Evolutionary conservation across 1,140 invertebrate species (phyloP), one percentile per base, ranked within the genome.

Genomic region (Dendroctonus valens): DNA sequence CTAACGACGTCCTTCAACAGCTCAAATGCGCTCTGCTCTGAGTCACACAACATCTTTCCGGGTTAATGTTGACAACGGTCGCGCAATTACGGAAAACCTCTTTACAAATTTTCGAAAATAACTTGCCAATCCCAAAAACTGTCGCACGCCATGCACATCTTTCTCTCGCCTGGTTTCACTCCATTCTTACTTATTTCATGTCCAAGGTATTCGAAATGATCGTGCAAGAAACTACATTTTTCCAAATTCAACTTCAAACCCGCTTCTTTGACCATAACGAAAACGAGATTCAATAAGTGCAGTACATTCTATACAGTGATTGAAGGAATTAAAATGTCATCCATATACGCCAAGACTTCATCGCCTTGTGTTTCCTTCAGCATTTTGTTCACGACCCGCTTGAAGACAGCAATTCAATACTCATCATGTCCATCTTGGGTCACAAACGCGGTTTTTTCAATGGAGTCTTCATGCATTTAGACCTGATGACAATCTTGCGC

Each of bases 331-430:
- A 72, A 66, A 6, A 72, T 69, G 52, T 74, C 67, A 66, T 75
- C 74, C 39, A 77, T 59, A 64, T 64, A 70, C 8, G 52, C 58
- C 14, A 76, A 57, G 14, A 59, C 58, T 37, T 15, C 41, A 7
- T 41, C 15, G 52, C 41, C 11, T 41, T 48, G 12, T 5, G 79
- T 57, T 6, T 73, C 57, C 8, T 44, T 53, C 42, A 79, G 72
- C 39, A 80, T 70, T 7, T 64, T 64, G 57, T 79, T 77, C 4
- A 83, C 77, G 6, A 78, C 65, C 41, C 74, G 55, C 64, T 81
- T 76, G 65, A 83, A 83, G 2, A 76, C 72, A 7, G 76, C 65
- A 0, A 81, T 76, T 0, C 77, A 70, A 70, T 79, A 83, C 63
- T 83, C 81, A 65, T 80, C 83, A 39, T 74, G 71, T 1, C 73